Percentiles rank a stretch among this genome's conserved stretches.
These are phyloP conservation scores for Helicoverpa armigera DNA, from an alignment of 1,140 invertebrate species.

Conservation along the genomic window DNA sequence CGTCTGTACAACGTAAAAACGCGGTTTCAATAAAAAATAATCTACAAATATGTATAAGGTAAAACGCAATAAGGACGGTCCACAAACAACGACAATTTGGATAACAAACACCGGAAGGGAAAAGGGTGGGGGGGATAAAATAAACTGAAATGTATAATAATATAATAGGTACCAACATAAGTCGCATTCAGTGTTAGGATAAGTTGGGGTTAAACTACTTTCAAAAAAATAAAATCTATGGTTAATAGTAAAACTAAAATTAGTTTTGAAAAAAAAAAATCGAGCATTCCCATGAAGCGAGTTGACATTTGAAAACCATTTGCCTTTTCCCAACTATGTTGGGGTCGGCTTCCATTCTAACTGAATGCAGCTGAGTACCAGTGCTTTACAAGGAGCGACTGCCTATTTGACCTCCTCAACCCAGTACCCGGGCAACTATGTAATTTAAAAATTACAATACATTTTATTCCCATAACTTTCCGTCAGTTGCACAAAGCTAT, in stretches of 20 bases:
- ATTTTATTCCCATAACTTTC: no score
- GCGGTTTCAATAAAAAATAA: slow-evolving; percentile 46
- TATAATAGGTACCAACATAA: slow-evolving; percentile 76
- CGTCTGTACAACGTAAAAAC: slow-evolving; percentile 47
- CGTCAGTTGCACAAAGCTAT: no score
- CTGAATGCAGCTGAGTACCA: no score
- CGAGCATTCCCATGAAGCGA: slow-evolving; percentile 43
- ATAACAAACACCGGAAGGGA: slow-evolving; percentile 75
- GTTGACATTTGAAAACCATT: slow-evolving; percentile 38
- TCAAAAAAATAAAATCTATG: slow-evolving; percentile 49
- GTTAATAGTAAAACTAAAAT: slow-evolving; percentile 59
- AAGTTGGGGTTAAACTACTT: slow-evolving; percentile 66
- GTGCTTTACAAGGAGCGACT: no score
- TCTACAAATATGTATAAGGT: slow-evolving; percentile 38
- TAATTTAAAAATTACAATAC: no score
- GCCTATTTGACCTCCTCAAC: no score
- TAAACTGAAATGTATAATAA: slow-evolving; percentile 86
- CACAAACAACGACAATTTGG: slow-evolving; percentile 65
- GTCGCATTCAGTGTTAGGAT: slow-evolving; percentile 79
- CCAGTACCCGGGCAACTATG: no score
- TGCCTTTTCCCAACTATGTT: no score
- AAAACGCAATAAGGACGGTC: slow-evolving; percentile 54
- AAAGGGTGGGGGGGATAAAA: slow-evolving; percentile 70
- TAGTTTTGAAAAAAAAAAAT: slow-evolving; percentile 33
- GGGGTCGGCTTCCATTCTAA: no score